Evolutionary conservation across 1,140 invertebrate genomes (phyloP).

Genomic region (Melanaphis sacchari): DNA sequence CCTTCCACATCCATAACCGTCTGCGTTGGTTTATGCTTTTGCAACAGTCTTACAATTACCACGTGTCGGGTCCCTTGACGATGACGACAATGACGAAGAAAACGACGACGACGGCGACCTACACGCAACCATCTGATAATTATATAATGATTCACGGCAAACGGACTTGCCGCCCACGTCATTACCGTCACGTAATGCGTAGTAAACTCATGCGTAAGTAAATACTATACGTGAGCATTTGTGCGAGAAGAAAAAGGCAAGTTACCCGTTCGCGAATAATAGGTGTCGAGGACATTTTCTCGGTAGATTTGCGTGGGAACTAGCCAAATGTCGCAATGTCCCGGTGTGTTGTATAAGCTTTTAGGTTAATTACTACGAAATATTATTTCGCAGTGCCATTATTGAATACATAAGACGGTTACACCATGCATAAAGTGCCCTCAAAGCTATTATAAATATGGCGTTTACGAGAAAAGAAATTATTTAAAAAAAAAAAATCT

Average conservation of each 20-base stretch:
- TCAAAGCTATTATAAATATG: too few relatives aligned
- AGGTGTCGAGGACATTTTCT: background rate
- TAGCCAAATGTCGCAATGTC: background rate
- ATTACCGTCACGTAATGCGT: background rate
- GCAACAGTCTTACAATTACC: slow-evolving; percentile 26
- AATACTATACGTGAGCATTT: too few relatives aligned
- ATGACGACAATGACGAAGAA: background rate
- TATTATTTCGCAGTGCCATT: background rate
- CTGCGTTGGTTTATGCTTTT: slow-evolving; percentile 28
- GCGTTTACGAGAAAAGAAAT: too few relatives aligned
- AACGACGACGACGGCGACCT: background rate
- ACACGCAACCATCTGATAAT: background rate
- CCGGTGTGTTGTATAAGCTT: background rate
- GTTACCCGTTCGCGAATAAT: too few relatives aligned
- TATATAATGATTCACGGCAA: background rate
- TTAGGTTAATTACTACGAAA: background rate
- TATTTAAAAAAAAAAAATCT: too few relatives aligned
- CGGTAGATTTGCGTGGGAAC: background rate
- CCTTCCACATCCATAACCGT: background rate
- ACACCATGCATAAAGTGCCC: background rate
- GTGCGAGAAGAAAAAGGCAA: background rate
- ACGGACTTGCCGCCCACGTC: background rate
- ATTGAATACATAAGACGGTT: background rate
- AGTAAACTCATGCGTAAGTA: too few relatives aligned
- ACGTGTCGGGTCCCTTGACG: background rate